Conservation (phyloP, 2,888 invertebrate genomes). For the Nemotelus nigrinus region DNA sequence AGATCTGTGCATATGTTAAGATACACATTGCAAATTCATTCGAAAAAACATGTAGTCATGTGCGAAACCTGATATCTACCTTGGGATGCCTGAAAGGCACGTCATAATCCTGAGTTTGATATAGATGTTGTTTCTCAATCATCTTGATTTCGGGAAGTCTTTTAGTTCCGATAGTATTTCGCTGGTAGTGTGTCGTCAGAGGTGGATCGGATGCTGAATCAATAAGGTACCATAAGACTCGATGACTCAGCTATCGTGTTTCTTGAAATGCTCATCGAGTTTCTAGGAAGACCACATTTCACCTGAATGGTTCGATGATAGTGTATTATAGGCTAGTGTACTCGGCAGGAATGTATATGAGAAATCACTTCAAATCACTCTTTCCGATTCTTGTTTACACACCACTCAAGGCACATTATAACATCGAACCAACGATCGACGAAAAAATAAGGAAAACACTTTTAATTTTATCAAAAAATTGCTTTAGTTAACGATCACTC, state of each 20-base stretch:
- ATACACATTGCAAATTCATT: too few relatives aligned
- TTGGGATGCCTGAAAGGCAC: slow-evolving; percentile 41
- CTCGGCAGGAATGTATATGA: not conserved
- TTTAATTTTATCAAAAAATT: too few relatives aligned
- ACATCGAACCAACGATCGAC: too few relatives aligned
- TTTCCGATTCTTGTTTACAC: slow-evolving; percentile 5
- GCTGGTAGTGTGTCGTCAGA: too few relatives aligned
- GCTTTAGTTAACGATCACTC: too few relatives aligned
- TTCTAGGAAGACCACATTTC: slow-evolving; percentile 39
- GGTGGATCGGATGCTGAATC: slow-evolving; percentile 10
- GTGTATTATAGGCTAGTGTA: not conserved
- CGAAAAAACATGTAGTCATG: not conserved
- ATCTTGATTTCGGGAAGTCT: slow-evolving; percentile 1
- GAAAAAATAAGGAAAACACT: too few relatives aligned
- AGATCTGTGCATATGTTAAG: too few relatives aligned
- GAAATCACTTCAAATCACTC: not conserved
- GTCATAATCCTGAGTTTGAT: slow-evolving; percentile 40
- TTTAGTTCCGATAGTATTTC: not conserved
- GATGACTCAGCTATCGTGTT: slow-evolving; percentile 24
- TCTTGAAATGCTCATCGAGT: slow-evolving; percentile 28
- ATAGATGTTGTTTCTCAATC: slow-evolving; percentile 35
- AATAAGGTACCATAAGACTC: slow-evolving; percentile 18
- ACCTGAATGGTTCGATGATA: not conserved
- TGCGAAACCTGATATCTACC: slow-evolving; percentile 26
- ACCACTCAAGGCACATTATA: not conserved